Percentiles rank a stretch among this genome's conserved stretches.
phyloP scores from a whole-genome alignment of 2,888 invertebrate species.

The Drosophila prostipennis region DNA sequence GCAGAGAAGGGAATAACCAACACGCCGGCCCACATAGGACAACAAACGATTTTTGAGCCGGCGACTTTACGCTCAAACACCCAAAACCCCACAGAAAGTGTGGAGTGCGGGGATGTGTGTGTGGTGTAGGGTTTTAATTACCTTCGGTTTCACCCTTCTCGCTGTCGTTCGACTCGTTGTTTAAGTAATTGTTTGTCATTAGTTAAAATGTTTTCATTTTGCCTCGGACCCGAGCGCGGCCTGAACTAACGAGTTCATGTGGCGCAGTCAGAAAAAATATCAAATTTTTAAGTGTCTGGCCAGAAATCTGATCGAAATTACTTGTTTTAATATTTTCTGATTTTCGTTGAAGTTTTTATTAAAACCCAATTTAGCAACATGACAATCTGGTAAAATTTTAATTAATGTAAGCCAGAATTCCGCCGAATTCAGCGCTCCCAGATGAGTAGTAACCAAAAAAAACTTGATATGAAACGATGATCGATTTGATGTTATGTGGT shows the following conservation, averaged over 20 bases:
- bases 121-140: constrained; percentile 68
- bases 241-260: neutral
- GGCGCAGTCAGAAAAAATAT: neutral
- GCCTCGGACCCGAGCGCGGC: constrained; percentile 34
- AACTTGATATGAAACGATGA: too few relatives aligned
- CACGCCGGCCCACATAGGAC: constrained; percentile 17
- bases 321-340: neutral
- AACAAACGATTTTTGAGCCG: constrained; percentile 70
- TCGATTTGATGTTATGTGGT: too few relatives aligned
- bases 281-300: neutral
- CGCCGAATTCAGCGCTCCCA: too few relatives aligned
- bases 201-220: constrained; percentile 81
- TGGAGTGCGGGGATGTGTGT: neutral
- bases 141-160: constrained; percentile 56
- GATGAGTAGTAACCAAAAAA: too few relatives aligned
- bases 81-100: constrained; percentile 7
- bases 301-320: neutral
- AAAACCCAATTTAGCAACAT: too few relatives aligned
- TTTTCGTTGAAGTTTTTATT: neutral
- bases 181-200: constrained; percentile 81
- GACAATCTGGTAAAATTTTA: too few relatives aligned
- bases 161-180: constrained; percentile 69
- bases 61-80: constrained; percentile 73
- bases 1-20: constrained; percentile 56
- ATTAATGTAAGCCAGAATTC: too few relatives aligned